These are phyloP conservation scores for Andrena trimmerana DNA, from an alignment of 2,888 invertebrate species.

Conservation along the genomic window DNA sequence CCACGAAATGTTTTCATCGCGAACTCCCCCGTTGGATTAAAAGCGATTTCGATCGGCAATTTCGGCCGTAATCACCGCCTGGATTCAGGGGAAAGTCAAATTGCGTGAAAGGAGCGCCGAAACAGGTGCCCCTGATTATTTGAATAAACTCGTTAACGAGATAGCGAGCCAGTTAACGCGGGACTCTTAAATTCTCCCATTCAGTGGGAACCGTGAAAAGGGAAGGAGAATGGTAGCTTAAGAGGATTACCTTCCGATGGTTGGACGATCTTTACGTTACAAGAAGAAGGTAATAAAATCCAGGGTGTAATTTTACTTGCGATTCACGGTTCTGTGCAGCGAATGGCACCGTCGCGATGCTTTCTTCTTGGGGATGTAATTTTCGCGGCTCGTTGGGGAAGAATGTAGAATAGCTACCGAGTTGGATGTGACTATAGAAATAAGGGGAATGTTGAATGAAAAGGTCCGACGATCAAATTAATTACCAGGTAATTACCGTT, in stretches of 20 bases:
- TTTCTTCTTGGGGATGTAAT: background rate
- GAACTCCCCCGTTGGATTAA: no score
- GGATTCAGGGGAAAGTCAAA: background rate
- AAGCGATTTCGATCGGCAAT: background rate
- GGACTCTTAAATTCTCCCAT: background rate
- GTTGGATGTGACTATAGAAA: background rate
- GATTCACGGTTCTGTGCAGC: background rate
- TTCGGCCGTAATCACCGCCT: background rate
- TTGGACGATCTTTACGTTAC: background rate
- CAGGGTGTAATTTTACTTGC: background rate
- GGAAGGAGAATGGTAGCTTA: background rate
- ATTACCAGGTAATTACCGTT: background rate
- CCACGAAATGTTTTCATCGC: background rate
- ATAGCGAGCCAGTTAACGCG: slow-evolving; percentile 2
- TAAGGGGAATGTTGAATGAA: background rate
- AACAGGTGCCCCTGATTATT: background rate
- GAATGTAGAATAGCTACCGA: background rate
- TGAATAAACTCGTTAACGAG: slow-evolving; percentile 19
- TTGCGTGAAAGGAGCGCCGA: background rate
- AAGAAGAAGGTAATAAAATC: background rate
- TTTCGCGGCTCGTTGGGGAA: background rate
- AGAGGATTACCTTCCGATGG: slow-evolving; percentile 6
- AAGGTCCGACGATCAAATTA: background rate
- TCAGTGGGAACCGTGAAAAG: background rate
- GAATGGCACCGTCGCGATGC: no score